These are phyloP conservation scores for Gymnosoma rotundatum DNA, from an alignment of 2,888 invertebrate species.

Conservation along the genomic window DNA sequence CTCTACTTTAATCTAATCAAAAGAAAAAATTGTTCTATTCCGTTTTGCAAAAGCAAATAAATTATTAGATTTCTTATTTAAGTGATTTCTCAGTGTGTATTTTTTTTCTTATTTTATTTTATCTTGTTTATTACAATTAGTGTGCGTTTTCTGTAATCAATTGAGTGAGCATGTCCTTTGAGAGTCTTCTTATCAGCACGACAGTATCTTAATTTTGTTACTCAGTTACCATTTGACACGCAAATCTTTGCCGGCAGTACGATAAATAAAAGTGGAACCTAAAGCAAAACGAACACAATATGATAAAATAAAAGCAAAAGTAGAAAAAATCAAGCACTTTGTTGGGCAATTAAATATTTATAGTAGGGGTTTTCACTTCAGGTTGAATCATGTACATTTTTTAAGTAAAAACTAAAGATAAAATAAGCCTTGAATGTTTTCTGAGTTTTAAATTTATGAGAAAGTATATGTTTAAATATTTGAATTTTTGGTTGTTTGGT, in stretches of 20 bases:
- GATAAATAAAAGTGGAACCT: slow-evolving; percentile 27
- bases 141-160: slow-evolving; percentile 9
- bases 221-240: slow-evolving; percentile 64
- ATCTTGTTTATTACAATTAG: slow-evolving; percentile 3
- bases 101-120: too few relatives aligned
- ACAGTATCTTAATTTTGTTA: slow-evolving; percentile 65
- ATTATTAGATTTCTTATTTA: too few relatives aligned
- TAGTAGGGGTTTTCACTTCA: slow-evolving; percentile 11
- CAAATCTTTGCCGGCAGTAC: slow-evolving; percentile 43
- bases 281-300: neutral
- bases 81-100: too few relatives aligned
- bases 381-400: too few relatives aligned
- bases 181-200: slow-evolving; percentile 44
- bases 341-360: slow-evolving; percentile 30
- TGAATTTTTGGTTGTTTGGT: too few relatives aligned
- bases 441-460: too few relatives aligned
- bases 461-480: too few relatives aligned
- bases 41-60: too few relatives aligned
- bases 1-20: too few relatives aligned
- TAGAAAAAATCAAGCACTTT: slow-evolving; percentile 24
- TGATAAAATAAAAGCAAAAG: neutral
- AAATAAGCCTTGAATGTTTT: too few relatives aligned
- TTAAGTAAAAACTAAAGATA: too few relatives aligned
- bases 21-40: too few relatives aligned
- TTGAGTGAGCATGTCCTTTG: slow-evolving; percentile 30